Base-by-base conservation (phyloP, 2,797 vertebrate genomes). In the Poeciliopsis presidionis region DNA sequence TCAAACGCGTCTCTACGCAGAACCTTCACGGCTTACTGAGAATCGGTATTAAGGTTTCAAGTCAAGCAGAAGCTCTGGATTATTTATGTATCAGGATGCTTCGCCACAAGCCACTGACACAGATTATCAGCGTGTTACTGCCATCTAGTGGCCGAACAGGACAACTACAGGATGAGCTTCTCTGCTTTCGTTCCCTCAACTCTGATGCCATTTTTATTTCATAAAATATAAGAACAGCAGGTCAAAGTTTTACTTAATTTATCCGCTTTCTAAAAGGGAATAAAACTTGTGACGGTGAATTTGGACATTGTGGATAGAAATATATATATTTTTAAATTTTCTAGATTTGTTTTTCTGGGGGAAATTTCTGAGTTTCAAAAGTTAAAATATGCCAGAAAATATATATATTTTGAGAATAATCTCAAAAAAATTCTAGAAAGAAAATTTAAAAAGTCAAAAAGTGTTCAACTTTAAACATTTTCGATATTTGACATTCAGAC, bases 81-180 rank as follows among this genome's bases (percentile, higher is more conserved):
- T 72, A 79, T 84, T 76, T 82, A 74, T 81, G 72, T 53, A 51
- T 61, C 22, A 43, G 76, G 75, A 80, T 51, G 74, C 61, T 82
- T 63, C 46, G 41, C 8, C 20, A 22, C 16, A 43, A 47, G n/a
- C 12, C 1, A 20, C 39, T 0, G 22, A 5, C 0, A 22, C 12
- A 65, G 59, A 86, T 87, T 70, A 76, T 0, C 67, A 78, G 51
- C 36, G 49, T 89, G 76, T 2, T 41, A 57, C 86, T 81, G 81
- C 88, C 92, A 89, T 74, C 93, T 90, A 12, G 28, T 91, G 93
- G 83, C 13, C 1, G n/a, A 76, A 49, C 4, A 22, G 0, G 6
- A 2, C 0, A 0, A 86, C 6, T 73, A 53, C 18, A 53, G 30
- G 18, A 25, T 2, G 25, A 14, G 4, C 41, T 7, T 69, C 3